phyloP scores from a whole-genome alignment of 2,888 invertebrate genomes.

The Trichopria drosophilae region DNA sequence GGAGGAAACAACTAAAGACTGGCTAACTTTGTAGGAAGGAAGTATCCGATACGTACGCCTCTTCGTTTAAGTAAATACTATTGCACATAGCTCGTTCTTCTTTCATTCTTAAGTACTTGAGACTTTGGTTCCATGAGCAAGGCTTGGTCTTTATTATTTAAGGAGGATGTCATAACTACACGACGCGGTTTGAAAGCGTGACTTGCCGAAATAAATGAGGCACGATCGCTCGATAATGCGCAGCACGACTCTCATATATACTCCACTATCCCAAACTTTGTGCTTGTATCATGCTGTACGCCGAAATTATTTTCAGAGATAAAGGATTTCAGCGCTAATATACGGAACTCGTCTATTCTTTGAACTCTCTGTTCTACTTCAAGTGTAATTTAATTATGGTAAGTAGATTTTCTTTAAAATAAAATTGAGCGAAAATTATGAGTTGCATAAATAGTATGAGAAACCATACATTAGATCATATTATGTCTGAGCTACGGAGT shows the following conservation, averaged over 20 bases:
- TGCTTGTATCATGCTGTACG: constrained; percentile 26
- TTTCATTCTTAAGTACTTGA: constrained; percentile 20
- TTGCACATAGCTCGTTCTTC: no score
- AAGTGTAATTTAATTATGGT: no score
- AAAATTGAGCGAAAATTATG: no score
- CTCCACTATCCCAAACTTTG: no score
- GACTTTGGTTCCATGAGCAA: constrained; percentile 25
- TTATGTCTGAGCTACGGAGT: no score
- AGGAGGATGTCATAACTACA: constrained; percentile 34
- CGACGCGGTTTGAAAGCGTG: constrained; percentile 26
- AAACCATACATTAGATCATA: no score
- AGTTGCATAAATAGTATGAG: no score
- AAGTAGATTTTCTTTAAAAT: no score
- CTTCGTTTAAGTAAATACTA: no score
- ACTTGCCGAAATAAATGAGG: constrained; percentile 38
- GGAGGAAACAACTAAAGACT: no score
- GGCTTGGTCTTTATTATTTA: constrained; percentile 33
- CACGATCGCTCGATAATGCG: constrained; percentile 28
- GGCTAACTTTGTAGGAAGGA: no score
- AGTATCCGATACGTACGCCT: no score
- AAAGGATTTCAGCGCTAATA: constrained; percentile 31
- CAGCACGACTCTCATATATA: constrained; percentile 29
- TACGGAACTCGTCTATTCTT: constrained; percentile 10
- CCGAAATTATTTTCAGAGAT: constrained; percentile 31
- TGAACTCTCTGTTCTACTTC: constrained; percentile 5